These are phyloP conservation scores for Characodon lateralis DNA, from an alignment of 2,797 vertebrate genomes.

Conservation along the genomic window DNA sequence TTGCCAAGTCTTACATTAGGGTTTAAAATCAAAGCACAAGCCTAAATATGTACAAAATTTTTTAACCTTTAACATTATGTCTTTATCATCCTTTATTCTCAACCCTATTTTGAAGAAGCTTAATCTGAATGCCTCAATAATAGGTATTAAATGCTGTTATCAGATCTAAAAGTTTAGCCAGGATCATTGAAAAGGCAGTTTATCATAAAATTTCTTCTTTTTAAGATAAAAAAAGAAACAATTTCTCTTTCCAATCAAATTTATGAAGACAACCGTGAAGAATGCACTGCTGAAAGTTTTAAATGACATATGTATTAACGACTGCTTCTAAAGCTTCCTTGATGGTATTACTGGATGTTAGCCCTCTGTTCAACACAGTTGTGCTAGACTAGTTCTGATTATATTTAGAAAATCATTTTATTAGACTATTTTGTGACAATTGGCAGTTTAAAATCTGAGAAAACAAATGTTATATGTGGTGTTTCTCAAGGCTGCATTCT, in stretches of 20 bases:
- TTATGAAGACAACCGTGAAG: neutral
- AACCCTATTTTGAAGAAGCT: neutral
- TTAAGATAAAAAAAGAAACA: neutral
- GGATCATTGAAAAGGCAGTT: neutral
- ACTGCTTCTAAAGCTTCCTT: neutral
- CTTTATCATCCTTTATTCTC: neutral
- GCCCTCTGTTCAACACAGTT: neutral
- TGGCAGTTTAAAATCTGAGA: neutral
- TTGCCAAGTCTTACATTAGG: neutral
- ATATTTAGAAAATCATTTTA: no score
- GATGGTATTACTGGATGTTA: neutral
- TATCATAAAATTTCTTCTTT: neutral
- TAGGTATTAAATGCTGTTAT: neutral
- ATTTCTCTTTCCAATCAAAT: neutral
- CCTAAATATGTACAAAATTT: neutral
- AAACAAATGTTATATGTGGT: neutral
- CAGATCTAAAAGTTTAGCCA: neutral
- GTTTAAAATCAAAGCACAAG: neutral
- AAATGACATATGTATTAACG: neutral
- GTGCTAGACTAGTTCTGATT: neutral
- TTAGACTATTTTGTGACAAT: neutral
- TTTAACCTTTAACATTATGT: neutral
- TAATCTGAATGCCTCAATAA: neutral
- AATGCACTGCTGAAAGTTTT: neutral
- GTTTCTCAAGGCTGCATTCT: neutral